Evolutionary conservation across 2,113 vertebrate genomes (phyloP), one percentile per base, ranked within the genome.

Genomic region (Sorex fumeus): DNA sequence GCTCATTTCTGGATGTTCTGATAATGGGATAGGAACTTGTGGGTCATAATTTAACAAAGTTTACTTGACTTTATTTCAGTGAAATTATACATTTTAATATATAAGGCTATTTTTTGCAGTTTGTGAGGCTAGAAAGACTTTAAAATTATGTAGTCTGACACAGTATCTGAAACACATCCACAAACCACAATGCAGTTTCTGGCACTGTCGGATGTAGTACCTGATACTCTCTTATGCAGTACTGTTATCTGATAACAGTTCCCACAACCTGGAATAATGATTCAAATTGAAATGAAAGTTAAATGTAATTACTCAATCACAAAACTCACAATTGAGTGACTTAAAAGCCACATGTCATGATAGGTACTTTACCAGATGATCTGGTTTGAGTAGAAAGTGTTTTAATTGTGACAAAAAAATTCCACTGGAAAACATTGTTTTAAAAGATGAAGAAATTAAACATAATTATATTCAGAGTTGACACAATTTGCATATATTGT

Each of bases 391-490:
- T 43, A 84, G 66, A 64, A 84, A 88, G 66, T 66, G 50, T n/a
- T 66, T 91, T 76, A 1, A 4, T 57, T 25, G 8, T 86, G 15
- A 19, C 13, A 80, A 47, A 80, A 47, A 34, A 91, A 72, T 86
- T 86, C 34, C 69, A 47, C 36, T 81, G 25, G 23, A 60, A 86
- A 77, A 28, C 4, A 36, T 32, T 89, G 13, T 43, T 82, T 8
- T 45, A 77, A 82, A 93, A n/a, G 21, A 77, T 82, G 71, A 81
- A 66, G 16, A 83, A 86, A 66, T 72, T 72, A 82, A 93, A 77
- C 28, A 81, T 57, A 86, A 81, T 75, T 88, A 25, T 45, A 72
- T 75, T 86, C 30, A 32, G 10, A 57, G 18, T 75, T 87, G 45
- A 47, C 5, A 34, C 70, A 60, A 80, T 50, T 90, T 87, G 27